Evolutionary conservation across 2,888 invertebrate species (phyloP).

Genomic region (Acanthosoma haemorrhoidale): DNA sequence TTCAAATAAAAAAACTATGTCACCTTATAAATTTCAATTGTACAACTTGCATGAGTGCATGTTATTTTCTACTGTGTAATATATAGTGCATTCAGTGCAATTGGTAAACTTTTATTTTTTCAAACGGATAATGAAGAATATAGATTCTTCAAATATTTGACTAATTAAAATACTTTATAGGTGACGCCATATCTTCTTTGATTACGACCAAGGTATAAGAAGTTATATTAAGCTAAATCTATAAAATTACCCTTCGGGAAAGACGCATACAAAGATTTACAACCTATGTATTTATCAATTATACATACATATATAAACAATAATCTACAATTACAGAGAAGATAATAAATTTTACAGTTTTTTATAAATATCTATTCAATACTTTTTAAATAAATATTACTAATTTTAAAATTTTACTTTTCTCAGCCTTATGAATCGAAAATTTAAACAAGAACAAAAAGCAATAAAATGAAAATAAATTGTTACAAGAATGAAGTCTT

Average conservation of each 20-base stretch:
- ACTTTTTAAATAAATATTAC: not conserved
- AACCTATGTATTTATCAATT: not conserved
- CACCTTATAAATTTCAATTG: not conserved
- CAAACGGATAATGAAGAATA: not conserved
- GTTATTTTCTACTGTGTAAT: not conserved
- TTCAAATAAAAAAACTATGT: not conserved
- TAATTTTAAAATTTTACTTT: conserved; percentile 16
- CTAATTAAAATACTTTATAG: not conserved
- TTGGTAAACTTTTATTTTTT: not conserved
- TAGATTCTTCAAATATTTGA: not conserved
- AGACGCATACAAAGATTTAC: not conserved
- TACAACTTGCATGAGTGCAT: not conserved
- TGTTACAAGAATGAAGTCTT: not conserved
- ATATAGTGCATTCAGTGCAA: not conserved
- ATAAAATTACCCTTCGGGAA: not conserved
- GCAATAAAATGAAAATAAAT: not conserved
- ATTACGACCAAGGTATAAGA: not conserved
- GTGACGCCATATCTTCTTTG: not conserved
- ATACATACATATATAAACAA: no score
- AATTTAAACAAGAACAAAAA: not conserved
- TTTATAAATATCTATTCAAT: not conserved
- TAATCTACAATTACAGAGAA: not conserved
- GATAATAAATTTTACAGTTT: not conserved
- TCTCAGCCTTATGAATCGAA: conserved; percentile 19
- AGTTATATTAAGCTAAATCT: not conserved